Base-by-base conservation (phyloP, 2,113 vertebrate species). In the Chionodraco myersi region DNA sequence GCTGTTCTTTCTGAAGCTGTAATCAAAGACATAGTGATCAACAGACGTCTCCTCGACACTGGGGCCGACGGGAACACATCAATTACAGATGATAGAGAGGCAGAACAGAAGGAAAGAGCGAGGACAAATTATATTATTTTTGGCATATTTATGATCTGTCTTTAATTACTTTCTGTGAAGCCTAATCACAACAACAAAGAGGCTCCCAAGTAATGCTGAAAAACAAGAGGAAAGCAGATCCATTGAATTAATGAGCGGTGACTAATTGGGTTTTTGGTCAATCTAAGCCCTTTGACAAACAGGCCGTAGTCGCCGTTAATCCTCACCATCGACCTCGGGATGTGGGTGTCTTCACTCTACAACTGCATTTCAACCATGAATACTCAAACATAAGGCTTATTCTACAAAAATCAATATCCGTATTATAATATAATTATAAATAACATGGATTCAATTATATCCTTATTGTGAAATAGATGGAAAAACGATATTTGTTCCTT, bases 1-100 rank as follows among this genome's bases (percentile, higher is more conserved):
- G 75, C 82, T 84, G 69, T 83, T 80, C 66, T 89, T 89, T 85
- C 67, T 65, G 83, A 53, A 64, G 83, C 84, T 84, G 73, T 90
- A 84, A 90, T 90, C 84, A 84, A 83, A 80, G 83, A 47, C 74
- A 36, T 45, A 41, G 69, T 53, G 65, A 88, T 85, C 77, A 77
- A 60, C 73, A 66, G 76, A 86, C 73, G 63, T 75, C 80, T 75
- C 72, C 47, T 73, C 79, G 71, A 81, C 74, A 23, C 76, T 47
- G 57, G 60, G 75, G 83, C 80, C 75, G 86, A 82, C 58, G 48
- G n/a, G 64, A 73, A 54, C 74, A 49, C 69, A 65, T 15, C 2
- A 47, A 80, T 53, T 4, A 16, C 62, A 71, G 36, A 44, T 26
- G 9, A 11, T 21, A 62, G 48, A 49, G 16, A 59, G 47, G 45